Percentiles rank a stretch among this genome's conserved stretches.
phyloP scores from a whole-genome alignment of 2,888 invertebrate species.

The Tenthredo scrophulariae region DNA sequence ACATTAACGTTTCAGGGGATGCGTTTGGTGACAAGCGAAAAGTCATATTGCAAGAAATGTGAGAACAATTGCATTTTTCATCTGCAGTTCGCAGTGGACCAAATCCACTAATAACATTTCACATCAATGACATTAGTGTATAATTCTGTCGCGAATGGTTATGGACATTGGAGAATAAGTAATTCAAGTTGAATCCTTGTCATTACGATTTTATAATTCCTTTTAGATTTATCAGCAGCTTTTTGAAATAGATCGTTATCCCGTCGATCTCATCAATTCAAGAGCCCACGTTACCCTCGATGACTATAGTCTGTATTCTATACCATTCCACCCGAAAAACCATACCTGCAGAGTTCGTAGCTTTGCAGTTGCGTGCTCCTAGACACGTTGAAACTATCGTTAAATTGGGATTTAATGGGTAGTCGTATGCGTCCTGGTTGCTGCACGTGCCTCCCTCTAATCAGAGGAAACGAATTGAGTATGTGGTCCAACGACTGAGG shows the following conservation, averaged over 20 bases:
- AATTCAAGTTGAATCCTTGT: background rate
- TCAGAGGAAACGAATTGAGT: background rate
- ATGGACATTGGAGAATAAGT: background rate
- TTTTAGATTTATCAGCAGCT: background rate
- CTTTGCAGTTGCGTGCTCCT: background rate
- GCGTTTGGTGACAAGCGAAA: background rate
- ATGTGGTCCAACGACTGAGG: background rate
- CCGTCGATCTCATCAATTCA: background rate
- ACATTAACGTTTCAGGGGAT: background rate
- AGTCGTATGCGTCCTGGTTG: constrained; percentile 1
- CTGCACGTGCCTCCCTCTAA: background rate
- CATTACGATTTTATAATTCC: background rate
- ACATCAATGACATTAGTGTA: too few species aligned
- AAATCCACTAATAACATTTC: too few species aligned
- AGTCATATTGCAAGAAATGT: too few species aligned
- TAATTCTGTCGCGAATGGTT: too few species aligned
- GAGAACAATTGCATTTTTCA: background rate
- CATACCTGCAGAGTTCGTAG: background rate
- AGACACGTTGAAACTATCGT: constrained; percentile 11
- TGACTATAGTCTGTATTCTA: background rate
- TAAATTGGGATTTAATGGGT: constrained; percentile 20
- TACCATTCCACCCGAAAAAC: background rate
- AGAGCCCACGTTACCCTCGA: background rate
- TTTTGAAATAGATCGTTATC: background rate
- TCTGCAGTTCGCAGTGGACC: too few species aligned